Evolutionary conservation across 2,888 invertebrate species (phyloP).

Genomic region (Coelopa pilipes): DNA sequence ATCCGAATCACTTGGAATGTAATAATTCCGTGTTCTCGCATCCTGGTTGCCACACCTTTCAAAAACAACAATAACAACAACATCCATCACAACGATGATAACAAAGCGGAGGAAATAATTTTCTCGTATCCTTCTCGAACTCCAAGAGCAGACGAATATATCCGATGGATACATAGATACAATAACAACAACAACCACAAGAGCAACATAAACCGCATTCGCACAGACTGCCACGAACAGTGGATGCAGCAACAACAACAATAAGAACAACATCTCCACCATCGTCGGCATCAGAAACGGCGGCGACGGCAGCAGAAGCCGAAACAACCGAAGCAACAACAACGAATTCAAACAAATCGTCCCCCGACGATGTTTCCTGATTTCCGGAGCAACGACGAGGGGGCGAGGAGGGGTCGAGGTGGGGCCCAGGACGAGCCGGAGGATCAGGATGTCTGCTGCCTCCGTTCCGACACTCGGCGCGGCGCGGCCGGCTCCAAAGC

Average conservation of each 20-base stretch:
- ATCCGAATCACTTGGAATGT: too few relatives aligned
- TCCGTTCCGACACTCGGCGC: neutral
- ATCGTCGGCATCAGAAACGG: neutral
- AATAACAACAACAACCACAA: neutral
- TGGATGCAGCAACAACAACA: neutral
- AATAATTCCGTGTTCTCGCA: too few relatives aligned
- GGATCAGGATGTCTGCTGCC: neutral
- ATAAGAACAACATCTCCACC: conserved; percentile 15
- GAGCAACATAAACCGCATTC: neutral
- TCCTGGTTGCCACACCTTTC: neutral
- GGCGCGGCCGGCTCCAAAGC: too few relatives aligned
- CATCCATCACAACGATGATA: neutral
- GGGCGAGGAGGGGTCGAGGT: too few relatives aligned
- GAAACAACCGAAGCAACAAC: conserved; percentile 6
- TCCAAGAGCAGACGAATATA: neutral
- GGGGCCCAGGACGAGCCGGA: too few relatives aligned
- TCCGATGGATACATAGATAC: conserved; percentile 10
- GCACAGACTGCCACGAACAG: neutral
- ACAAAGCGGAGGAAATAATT: neutral
- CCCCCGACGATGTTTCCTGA: conserved; percentile 23
- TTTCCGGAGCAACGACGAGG: conserved; percentile 13
- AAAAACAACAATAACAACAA: neutral
- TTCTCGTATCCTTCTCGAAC: neutral
- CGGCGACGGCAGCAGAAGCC: neutral
- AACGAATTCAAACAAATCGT: conserved; percentile 25